These are phyloP conservation scores for Drosophila busckii DNA, from an alignment of 1,140 invertebrate genomes.

Conservation along the genomic window DNA sequence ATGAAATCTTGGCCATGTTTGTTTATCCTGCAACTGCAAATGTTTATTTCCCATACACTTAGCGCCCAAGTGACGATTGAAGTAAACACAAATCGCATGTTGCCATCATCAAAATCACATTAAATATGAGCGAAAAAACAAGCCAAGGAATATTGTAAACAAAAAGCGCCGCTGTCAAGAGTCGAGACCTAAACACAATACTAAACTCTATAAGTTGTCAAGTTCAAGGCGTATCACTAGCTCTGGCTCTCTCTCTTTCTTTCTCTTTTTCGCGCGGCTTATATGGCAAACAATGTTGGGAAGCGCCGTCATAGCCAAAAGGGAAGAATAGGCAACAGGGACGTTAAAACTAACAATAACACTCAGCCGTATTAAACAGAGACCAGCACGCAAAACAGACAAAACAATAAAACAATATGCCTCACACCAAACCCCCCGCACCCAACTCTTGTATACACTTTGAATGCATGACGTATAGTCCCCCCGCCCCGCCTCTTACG, in stretches of 20 bases:
- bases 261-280: too few species aligned
- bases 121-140: constrained; percentile 22
- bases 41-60: constrained; percentile 38
- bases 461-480: too few species aligned
- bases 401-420: constrained; percentile 34
- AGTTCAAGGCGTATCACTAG: constrained; percentile 59
- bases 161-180: constrained; percentile 56
- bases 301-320: not conserved
- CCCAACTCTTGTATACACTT: constrained; percentile 8
- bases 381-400: constrained; percentile 27
- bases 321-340: not conserved
- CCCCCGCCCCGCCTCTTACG: too few species aligned
- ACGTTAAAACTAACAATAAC: constrained; percentile 28
- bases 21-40: constrained; percentile 26
- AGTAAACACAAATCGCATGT: constrained; percentile 58
- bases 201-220: constrained; percentile 41
- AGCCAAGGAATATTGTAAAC: constrained; percentile 34
- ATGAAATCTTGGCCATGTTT: constrained; percentile 4
- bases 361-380: constrained; percentile 25
- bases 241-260: constrained; percentile 52
- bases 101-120: constrained; percentile 51
- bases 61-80: not conserved
- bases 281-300: constrained; percentile 37
- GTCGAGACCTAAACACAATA: constrained; percentile 32
- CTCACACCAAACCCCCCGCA: too few species aligned